A percentile compares a stretch with the other conserved stretches of the same genome.
These are phyloP conservation scores for Neoitamus cyanurus DNA, from an alignment of 2,888 invertebrate genomes.

Conservation along the genomic window DNA sequence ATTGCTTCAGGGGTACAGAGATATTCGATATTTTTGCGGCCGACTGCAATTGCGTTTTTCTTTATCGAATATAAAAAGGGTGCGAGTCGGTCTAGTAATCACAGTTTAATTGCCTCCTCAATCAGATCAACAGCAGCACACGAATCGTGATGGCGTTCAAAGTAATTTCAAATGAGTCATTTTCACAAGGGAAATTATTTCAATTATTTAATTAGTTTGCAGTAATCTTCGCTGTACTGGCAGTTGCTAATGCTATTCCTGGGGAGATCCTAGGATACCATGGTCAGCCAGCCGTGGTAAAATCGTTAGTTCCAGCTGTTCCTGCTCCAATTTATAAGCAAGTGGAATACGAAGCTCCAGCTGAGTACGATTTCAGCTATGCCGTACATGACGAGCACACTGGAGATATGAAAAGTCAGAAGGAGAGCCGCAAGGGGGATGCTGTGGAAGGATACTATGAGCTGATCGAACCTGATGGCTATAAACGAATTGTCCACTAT, in stretches of 20 bases:
- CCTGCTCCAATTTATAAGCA: conserved; percentile 44
- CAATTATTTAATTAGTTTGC: not conserved
- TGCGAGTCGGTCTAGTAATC: not conserved
- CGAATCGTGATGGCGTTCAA: not conserved
- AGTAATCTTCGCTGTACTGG: not conserved
- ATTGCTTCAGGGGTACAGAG: not conserved
- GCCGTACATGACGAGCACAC: conserved; percentile 67
- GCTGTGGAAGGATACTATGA: conserved; percentile 68
- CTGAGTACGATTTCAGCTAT: conserved; percentile 64
- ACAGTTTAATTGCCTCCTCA: not conserved
- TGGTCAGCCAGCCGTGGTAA: not conserved
- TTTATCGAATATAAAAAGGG: not conserved
- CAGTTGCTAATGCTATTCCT: not conserved
- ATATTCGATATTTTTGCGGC: not conserved
- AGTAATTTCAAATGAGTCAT: not conserved
- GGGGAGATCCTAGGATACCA: not conserved
- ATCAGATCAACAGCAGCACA: not conserved
- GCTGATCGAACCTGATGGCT: conserved; percentile 68
- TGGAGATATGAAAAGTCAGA: conserved; percentile 68
- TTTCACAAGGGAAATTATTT: not conserved
- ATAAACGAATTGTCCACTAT: conserved; percentile 68
- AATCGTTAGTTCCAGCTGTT: conserved; percentile 23
- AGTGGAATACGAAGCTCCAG: conserved; percentile 57
- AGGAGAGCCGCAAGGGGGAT: conserved; percentile 68
- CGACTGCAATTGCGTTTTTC: not conserved